Evolutionary conservation across 2,113 vertebrate species (phyloP).

Genomic region (Notechis scutatus): DNA sequence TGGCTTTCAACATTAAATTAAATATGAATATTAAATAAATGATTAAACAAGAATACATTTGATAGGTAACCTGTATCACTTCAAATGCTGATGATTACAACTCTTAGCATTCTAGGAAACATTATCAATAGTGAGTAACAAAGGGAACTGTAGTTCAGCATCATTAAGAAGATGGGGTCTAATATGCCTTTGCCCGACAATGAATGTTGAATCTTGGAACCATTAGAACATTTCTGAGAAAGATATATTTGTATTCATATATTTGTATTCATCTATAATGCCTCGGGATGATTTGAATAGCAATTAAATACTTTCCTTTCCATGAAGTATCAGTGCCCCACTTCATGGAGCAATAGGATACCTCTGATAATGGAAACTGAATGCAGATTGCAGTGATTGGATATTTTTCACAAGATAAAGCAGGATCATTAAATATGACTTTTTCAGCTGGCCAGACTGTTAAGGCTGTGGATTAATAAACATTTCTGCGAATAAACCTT

Average conservation of each 20-base stretch:
- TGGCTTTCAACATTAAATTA: background rate
- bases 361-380: conserved; percentile 52
- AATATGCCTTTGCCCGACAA: background rate
- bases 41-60: background rate
- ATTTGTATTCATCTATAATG: conserved; percentile 1
- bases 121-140: background rate
- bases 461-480: background rate
- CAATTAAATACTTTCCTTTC: conserved; percentile 5
- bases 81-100: background rate
- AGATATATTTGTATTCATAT: background rate
- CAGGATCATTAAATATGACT: conserved; percentile 54
- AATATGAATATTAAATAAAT: background rate
- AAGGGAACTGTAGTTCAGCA: background rate
- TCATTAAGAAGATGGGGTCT: background rate
- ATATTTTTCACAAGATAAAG: conserved; percentile 53
- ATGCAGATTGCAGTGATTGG: conserved; percentile 55
- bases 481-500: background rate
- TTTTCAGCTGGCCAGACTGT: conserved; percentile 30
- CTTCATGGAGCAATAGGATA: conserved; percentile 47
- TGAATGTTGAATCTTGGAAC: background rate
- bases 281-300: background rate
- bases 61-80: background rate
- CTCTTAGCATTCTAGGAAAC: background rate
- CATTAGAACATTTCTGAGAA: background rate
- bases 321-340: conserved; percentile 53